phyloP scores from a whole-genome alignment of 2,113 vertebrate species.

The Cervus canadensis region DNA sequence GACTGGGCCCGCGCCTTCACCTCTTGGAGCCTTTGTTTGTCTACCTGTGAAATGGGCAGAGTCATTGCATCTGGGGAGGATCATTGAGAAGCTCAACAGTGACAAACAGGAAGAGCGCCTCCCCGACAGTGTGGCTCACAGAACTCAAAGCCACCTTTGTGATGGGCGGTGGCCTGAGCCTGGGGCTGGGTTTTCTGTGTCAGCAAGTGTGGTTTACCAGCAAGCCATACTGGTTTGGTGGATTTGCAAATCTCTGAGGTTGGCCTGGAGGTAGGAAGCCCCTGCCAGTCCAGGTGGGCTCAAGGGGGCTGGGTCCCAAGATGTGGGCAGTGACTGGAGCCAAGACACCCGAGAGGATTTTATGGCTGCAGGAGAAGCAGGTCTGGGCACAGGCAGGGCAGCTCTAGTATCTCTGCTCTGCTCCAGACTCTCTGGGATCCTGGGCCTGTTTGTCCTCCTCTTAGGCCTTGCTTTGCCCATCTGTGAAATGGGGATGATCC shows the following conservation, averaged over 20 bases:
- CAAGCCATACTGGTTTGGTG: too few species aligned
- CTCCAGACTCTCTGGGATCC: neutral
- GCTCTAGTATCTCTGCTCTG: neutral
- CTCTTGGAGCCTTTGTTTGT: neutral
- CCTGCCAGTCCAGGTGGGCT: neutral
- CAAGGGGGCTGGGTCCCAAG: neutral
- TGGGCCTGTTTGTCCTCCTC: neutral
- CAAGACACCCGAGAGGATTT: neutral
- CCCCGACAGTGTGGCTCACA: accelerated
- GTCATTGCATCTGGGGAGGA: neutral
- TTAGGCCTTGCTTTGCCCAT: neutral
- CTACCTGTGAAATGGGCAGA: neutral
- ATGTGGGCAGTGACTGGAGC: neutral
- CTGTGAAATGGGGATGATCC: neutral
- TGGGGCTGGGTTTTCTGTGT: neutral
- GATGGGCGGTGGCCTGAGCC: too few species aligned
- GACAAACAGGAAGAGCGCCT: neutral
- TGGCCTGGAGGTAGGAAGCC: neutral
- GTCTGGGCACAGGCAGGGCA: accelerated
- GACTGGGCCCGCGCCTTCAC: neutral
- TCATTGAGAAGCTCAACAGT: neutral
- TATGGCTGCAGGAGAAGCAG: neutral
- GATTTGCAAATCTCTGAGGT: neutral
- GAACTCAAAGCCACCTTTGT: neutral
- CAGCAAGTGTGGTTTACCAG: neutral